Evolutionary conservation across 1,140 invertebrate species (phyloP), one percentile per base, ranked within the genome.

Genomic region (Papilio dardanus): DNA sequence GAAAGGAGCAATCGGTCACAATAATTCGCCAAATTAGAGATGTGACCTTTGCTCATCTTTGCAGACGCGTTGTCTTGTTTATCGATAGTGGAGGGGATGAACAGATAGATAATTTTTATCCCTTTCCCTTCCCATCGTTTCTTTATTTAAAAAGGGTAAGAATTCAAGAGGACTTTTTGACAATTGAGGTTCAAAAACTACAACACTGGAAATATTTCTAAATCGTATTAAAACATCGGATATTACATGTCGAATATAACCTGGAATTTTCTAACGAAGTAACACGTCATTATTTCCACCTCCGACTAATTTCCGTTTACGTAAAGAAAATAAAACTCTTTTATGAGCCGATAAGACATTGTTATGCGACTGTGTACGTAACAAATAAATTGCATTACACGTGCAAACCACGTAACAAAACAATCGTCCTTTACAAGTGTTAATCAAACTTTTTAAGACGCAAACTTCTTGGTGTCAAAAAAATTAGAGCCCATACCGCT

Each of bases 301-400:
- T 7, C 14, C 54, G 24, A 30, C 24, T 14, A 28, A 62, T 62
- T 62, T 62, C 54, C 54, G 28, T 62, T 62, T 28, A 28, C 21
- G 21, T 14, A 62, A 62, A 28, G 24, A 62, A 62, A 62, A 28
- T 28, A 62, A 62, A 62, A 28, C 21, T 19, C 24, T 62, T 62
- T 62, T 62, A 62, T 28, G 24, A 62, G 24, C 54, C 54, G 54
- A 62, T 62, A 62, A 62, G 54, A 28, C 54, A 5, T 62, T 62
- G 24, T 62, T 62, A 62, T 62, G 24, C 24, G 54, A 12, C 10
- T 28, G 10, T 28, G 8, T 28, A 62, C 54, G 54, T 62, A 62
- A 62, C 54, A 16, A 28, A 62, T 30, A 62, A 30, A 62, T 62
- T 62, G 12, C 54, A 62, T 30, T 50, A 30, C 54, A 62, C 54